Evolutionary conservation across 2,888 invertebrate species (phyloP), one percentile per base, ranked within the genome.

Genomic region (Iselma pallidipennis): DNA sequence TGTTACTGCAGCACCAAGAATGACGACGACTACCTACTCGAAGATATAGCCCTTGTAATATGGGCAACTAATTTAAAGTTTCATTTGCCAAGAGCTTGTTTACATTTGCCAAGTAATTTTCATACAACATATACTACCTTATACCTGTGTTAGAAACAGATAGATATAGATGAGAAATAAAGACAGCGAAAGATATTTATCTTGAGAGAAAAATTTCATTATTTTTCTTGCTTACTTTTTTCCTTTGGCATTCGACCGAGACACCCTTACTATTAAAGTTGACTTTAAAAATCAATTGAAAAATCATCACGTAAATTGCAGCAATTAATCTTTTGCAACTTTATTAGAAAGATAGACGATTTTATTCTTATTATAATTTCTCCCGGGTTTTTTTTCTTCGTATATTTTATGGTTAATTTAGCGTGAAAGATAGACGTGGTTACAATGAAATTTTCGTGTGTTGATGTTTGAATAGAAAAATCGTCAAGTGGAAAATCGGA

Each of bases 71-170:
- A 60, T 56, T 52, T 60, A 60, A 60, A 56, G 49, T 61, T 61
- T 56, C 29, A 26, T 48, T 37, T 61, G 61, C 61, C 61, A 61
- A 57, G 52, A 49, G 25, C 29, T 31, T 61, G 52, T 55, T 57
- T 61, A 56, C 53, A 57, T 49, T 61, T 61, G 61, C 61, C 61
- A 61, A 61, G 57, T 61, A 54, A 45, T 52, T 23, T 14, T 26
- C 53, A 49, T 61, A 57, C 42, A 42, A 42, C 42, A 19, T 37
- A 37, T 2, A 16, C 5, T 37, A 37, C 37, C n/a, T 37, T 37
- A 16, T 2, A 37, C 16, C 16, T 37, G 16, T 37, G n/a, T 37
- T 16, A 19, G 16, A 37, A 16, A 37, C 2, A 9, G 37, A 37
- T 19, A 37, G 37, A 37, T 37, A 2, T 16, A 37, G 10, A 10